Conservation (phyloP, 2,797 vertebrate species). For the Orestias chungarensis region DNA sequence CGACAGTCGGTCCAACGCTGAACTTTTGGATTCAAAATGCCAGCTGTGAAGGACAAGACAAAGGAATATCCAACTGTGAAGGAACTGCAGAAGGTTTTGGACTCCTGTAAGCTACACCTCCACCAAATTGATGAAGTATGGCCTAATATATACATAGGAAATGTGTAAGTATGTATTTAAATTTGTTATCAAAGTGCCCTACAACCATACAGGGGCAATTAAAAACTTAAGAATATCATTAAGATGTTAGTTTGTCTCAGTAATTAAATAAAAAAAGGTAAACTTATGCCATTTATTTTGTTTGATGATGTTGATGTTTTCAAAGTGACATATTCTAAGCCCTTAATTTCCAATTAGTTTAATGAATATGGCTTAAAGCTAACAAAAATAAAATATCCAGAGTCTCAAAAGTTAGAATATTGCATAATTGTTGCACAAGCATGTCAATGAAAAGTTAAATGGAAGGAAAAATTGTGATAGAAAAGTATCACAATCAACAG, state of each 20-base stretch:
- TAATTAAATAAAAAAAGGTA: neutral
- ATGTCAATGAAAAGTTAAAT: neutral
- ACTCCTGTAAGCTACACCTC: constrained; percentile 82
- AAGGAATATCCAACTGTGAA: constrained; percentile 80
- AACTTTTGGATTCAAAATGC: constrained; percentile 67
- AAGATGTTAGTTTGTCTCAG: neutral
- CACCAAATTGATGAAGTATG: constrained; percentile 83
- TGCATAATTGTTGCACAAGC: neutral
- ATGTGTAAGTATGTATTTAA: constrained; percentile 80
- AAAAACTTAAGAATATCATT: neutral
- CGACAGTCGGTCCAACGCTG: constrained; percentile 45
- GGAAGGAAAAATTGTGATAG: neutral
- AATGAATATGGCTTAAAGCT: neutral
- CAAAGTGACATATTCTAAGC: neutral
- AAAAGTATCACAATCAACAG: neutral
- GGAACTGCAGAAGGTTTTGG: constrained; percentile 82
- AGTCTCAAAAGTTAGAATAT: neutral
- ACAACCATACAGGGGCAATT: neutral
- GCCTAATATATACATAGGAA: constrained; percentile 82
- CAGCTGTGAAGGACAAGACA: constrained; percentile 59
- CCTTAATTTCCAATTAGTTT: neutral
- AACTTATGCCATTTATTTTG: neutral
- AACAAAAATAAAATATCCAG: neutral
- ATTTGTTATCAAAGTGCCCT: neutral
- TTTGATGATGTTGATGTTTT: no score